phyloP scores from a whole-genome alignment of 2,113 vertebrate species.

The Myocastor coypus region DNA sequence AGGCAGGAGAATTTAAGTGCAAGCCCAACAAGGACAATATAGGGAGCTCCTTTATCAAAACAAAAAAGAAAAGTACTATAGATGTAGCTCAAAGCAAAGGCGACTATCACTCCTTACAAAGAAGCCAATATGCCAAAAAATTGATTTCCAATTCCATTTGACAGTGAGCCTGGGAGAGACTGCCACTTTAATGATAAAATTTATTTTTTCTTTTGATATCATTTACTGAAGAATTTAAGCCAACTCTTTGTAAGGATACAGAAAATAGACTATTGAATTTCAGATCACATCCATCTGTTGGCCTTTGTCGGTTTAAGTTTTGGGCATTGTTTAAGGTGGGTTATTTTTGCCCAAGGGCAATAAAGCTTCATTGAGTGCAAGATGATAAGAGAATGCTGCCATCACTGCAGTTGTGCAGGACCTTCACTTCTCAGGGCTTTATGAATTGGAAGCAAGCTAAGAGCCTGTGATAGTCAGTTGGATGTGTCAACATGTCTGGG shows the following conservation, averaged over 20 bases:
- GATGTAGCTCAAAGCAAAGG: neutral
- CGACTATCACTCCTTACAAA: neutral
- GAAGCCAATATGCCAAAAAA: neutral
- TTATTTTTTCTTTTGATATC: constrained; percentile 5
- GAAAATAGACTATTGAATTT: neutral
- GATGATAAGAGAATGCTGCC: neutral
- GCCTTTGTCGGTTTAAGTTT: neutral
- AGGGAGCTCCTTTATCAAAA: neutral
- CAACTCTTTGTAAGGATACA: neutral
- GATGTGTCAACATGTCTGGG: neutral
- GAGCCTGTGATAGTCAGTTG: neutral
- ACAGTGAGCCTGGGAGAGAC: neutral
- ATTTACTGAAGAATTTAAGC: neutral
- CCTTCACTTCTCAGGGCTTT: neutral
- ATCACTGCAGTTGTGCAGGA: too few species aligned
- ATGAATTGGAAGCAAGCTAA: neutral
- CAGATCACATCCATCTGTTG: neutral
- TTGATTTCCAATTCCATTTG: neutral
- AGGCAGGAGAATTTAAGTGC: neutral
- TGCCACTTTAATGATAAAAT: neutral
- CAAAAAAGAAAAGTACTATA: neutral
- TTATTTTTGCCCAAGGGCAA: neutral
- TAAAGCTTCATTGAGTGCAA: neutral
- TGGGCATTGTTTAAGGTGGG: neutral
- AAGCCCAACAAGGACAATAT: neutral